A percentile compares a stretch with the other conserved stretches of the same genome.
Evolutionary conservation across 1,140 invertebrate genomes (phyloP).

Genomic region (Gonatopus flavifemur): DNA sequence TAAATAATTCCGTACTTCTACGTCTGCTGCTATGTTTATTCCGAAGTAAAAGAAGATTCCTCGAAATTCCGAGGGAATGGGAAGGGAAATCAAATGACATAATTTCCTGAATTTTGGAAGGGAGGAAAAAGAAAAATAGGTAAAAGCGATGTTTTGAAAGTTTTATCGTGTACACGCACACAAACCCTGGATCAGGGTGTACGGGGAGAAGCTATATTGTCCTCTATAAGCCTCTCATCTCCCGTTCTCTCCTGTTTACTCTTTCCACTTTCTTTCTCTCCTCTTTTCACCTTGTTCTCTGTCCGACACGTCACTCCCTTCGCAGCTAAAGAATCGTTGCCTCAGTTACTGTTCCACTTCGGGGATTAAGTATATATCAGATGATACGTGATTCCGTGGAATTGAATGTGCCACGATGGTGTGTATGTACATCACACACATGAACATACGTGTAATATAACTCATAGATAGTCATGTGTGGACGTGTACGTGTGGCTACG

Average conservation of each 20-base stretch:
- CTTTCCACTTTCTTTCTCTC: neutral
- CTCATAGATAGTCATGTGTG: neutral
- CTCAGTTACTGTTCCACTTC: slow-evolving; percentile 29
- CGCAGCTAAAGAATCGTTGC: slow-evolving; percentile 22
- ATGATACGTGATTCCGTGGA: slow-evolving; percentile 38
- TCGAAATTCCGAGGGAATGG: too few relatives aligned
- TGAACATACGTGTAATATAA: neutral
- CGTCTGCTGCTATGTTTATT: too few relatives aligned
- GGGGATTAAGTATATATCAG: slow-evolving; percentile 38
- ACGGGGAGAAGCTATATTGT: too few relatives aligned
- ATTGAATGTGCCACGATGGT: slow-evolving; percentile 32
- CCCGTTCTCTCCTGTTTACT: neutral
- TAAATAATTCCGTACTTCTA: too few relatives aligned
- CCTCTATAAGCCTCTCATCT: too few relatives aligned
- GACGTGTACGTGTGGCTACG: neutral
- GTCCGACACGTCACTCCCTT: slow-evolving; percentile 3
- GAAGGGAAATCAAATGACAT: too few relatives aligned
- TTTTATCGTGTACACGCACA: too few relatives aligned
- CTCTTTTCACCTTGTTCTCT: neutral
- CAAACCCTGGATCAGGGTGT: too few relatives aligned
- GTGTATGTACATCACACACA: neutral
- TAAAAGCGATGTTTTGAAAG: too few relatives aligned
- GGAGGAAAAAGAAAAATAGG: too few relatives aligned
- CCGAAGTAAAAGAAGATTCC: too few relatives aligned
- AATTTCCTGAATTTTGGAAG: too few relatives aligned